phyloP scores from a whole-genome alignment of 2,888 invertebrate genomes.

The Pristionchus maxplancki region DNA sequence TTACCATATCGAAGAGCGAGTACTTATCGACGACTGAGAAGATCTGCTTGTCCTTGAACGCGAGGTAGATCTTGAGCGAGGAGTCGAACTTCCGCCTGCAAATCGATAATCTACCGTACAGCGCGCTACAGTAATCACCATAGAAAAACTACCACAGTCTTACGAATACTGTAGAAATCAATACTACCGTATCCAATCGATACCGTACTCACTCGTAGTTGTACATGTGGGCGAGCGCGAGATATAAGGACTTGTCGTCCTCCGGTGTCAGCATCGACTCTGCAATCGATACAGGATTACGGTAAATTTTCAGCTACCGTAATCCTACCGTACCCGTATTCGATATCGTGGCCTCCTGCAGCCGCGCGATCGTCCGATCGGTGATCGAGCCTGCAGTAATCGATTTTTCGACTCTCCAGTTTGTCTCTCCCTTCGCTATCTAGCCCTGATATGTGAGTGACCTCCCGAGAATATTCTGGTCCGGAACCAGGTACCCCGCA shows the following conservation, averaged over 20 bases:
- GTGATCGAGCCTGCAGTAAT: constrained; percentile 27
- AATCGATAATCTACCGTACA: neutral
- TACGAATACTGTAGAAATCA: neutral
- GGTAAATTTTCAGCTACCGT: neutral
- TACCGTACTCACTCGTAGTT: constrained; percentile 65
- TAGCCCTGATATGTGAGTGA: too few species aligned
- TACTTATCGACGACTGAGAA: constrained; percentile 76
- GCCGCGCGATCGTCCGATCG: constrained; percentile 42
- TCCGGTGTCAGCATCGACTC: constrained; percentile 50
- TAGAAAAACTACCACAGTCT: too few species aligned
- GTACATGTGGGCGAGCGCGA: constrained; percentile 71
- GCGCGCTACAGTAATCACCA: too few species aligned
- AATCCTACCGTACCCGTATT: neutral
- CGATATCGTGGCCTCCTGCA: constrained; percentile 45
- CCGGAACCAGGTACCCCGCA: too few species aligned
- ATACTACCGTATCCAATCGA: neutral
- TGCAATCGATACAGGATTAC: neutral
- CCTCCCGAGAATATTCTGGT: too few species aligned
- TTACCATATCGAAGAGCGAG: constrained; percentile 68
- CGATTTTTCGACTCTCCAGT: neutral
- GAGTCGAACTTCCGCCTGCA: constrained; percentile 45
- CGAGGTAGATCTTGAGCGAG: constrained; percentile 72
- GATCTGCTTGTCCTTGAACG: constrained; percentile 69
- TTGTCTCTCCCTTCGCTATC: too few species aligned
- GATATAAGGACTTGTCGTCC: constrained; percentile 60